These are phyloP conservation scores for Lasioglossum morio DNA, from an alignment of 2,888 invertebrate genomes.

Conservation along the genomic window DNA sequence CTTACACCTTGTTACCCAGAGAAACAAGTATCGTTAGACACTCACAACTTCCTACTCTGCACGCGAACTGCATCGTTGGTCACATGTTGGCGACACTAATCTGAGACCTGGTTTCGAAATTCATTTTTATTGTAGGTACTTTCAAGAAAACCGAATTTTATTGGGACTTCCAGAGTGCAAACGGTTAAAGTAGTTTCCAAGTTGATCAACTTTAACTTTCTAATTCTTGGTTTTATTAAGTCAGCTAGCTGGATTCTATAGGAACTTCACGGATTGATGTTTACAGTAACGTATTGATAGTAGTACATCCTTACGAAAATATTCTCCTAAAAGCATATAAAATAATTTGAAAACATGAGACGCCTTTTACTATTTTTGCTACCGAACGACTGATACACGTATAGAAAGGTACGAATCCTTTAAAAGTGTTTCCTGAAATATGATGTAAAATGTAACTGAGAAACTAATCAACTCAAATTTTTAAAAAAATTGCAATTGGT, in stretches of 20 bases:
- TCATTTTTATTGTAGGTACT: background rate
- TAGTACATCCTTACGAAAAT: background rate
- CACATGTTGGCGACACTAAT: background rate
- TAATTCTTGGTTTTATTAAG: too few species aligned
- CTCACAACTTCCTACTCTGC: background rate
- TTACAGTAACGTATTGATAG: background rate
- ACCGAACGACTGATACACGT: too few species aligned
- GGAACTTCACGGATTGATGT: background rate
- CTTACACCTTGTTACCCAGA: background rate
- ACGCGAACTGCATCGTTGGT: background rate
- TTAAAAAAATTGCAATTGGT: too few species aligned
- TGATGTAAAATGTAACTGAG: too few species aligned
- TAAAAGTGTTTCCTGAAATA: too few species aligned
- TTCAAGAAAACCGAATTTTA: background rate
- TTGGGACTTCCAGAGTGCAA: background rate
- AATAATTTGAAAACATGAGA: background rate
- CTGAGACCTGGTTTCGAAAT: background rate
- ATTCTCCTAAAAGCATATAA: background rate
- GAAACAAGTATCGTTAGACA: background rate
- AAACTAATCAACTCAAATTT: too few species aligned
- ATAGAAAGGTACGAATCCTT: too few species aligned
- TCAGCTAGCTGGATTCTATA: too few species aligned
- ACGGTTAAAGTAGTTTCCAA: background rate
- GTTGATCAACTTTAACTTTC: too few species aligned
- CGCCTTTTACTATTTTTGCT: background rate